phyloP scores from a whole-genome alignment of 2,113 vertebrate genomes.

The Cromileptes altivelis region DNA sequence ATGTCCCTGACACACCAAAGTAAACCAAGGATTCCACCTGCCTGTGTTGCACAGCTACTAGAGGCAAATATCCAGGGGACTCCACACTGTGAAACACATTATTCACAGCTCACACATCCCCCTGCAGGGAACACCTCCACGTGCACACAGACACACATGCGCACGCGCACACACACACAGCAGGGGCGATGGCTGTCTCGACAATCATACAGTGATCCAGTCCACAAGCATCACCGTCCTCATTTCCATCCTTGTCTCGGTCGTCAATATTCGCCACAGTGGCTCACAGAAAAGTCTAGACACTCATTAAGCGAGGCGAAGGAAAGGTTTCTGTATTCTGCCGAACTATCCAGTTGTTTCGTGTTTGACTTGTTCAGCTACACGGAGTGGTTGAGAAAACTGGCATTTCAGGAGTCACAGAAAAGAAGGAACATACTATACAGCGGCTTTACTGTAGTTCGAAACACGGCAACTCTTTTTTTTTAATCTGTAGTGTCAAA shows the following conservation, averaged over 20 bases:
- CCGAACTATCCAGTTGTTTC: background rate
- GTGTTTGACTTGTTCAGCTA: conserved; percentile 3
- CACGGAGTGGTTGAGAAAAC: background rate
- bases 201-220: conserved; percentile 39
- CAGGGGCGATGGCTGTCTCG: conserved; percentile 43
- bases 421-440: background rate
- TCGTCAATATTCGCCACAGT: conserved; percentile 27
- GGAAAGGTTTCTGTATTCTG: conserved; percentile 6
- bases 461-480: background rate
- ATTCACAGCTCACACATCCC: conserved; percentile 63
- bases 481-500: conserved; percentile 3
- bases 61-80: conserved; percentile 66
- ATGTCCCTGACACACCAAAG: conserved; percentile 51
- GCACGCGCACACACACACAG: background rate
- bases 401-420: background rate
- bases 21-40: conserved; percentile 58
- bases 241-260: conserved; percentile 45
- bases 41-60: conserved; percentile 48
- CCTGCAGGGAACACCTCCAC: conserved; percentile 23
- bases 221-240: conserved; percentile 41
- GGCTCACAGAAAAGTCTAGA: conserved; percentile 14
- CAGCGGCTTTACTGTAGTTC: background rate
- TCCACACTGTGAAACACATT: conserved; percentile 67
- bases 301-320: conserved; percentile 26
- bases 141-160: conserved; percentile 1